Conservation (phyloP, 2,113 vertebrate species). For the Elanoides forficatus region DNA sequence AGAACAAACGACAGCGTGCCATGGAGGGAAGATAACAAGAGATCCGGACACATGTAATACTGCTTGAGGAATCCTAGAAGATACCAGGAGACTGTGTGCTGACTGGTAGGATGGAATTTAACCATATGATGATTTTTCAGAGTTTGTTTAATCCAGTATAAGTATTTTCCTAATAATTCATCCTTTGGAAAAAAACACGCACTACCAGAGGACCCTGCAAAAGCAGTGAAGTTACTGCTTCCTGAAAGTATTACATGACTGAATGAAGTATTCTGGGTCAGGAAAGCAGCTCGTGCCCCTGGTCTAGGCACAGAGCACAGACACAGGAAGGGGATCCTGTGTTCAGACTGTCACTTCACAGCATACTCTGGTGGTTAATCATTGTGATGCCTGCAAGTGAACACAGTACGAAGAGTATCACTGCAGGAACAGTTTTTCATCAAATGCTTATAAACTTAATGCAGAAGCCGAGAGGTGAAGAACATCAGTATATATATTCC, state of each 20-base stretch:
- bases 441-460: not conserved
- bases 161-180: not conserved
- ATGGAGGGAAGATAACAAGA: not conserved
- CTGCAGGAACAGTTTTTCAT: not conserved
- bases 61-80: not conserved
- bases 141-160: not conserved
- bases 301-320: not conserved
- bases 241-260: not conserved
- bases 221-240: not conserved
- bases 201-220: not conserved
- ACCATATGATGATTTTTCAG: not conserved
- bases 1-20: not conserved
- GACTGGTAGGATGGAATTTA: not conserved
- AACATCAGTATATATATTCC: not conserved
- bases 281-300: not conserved
- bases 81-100: not conserved
- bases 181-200: not conserved
- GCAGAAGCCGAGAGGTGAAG: not conserved
- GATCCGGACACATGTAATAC: accelerated
- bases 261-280: not conserved
- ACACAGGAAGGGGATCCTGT: not conserved
- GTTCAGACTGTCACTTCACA: not conserved
- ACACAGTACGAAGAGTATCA: not conserved
- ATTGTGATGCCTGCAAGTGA: not conserved
- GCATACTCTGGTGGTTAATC: not conserved